These are phyloP conservation scores for Orchesella flavescens DNA, from an alignment of 2,888 invertebrate species.

Conservation along the genomic window DNA sequence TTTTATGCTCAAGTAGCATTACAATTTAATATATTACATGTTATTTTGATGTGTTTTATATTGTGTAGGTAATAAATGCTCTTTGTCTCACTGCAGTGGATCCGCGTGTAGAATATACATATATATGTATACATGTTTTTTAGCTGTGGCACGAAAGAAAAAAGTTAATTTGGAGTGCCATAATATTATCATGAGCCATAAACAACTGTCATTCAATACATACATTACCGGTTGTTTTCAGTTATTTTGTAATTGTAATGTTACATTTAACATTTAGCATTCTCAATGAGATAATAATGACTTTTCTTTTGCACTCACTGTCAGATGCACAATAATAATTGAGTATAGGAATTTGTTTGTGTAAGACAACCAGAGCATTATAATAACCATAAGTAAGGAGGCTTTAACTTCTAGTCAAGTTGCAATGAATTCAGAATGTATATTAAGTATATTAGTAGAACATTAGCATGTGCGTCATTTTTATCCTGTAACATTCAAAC, in stretches of 20 bases:
- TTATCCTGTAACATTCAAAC: too few species aligned
- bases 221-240: slow-evolving; percentile 42
- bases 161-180: slow-evolving; percentile 19
- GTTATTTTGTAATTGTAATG: slow-evolving; percentile 43
- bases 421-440: too few species aligned
- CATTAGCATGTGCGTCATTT: too few species aligned
- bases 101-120: background rate
- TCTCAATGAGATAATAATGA: slow-evolving; percentile 52
- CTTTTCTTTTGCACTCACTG: background rate
- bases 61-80: too few species aligned
- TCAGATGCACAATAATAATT: background rate
- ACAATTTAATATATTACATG: background rate
- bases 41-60: too few species aligned
- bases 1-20: slow-evolving; percentile 31
- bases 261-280: slow-evolving; percentile 20
- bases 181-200: slow-evolving; percentile 43
- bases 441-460: too few species aligned
- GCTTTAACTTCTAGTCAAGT: too few species aligned
- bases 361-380: slow-evolving; percentile 49
- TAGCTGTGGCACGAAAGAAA: too few species aligned
- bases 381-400: slow-evolving; percentile 16
- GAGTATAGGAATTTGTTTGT: slow-evolving; percentile 3
- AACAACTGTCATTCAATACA: slow-evolving; percentile 30
- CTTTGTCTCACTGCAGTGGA: background rate
- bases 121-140: too few species aligned